Evolutionary conservation across 2,888 invertebrate species (phyloP).

Genomic region (Drosophila algonquin): DNA sequence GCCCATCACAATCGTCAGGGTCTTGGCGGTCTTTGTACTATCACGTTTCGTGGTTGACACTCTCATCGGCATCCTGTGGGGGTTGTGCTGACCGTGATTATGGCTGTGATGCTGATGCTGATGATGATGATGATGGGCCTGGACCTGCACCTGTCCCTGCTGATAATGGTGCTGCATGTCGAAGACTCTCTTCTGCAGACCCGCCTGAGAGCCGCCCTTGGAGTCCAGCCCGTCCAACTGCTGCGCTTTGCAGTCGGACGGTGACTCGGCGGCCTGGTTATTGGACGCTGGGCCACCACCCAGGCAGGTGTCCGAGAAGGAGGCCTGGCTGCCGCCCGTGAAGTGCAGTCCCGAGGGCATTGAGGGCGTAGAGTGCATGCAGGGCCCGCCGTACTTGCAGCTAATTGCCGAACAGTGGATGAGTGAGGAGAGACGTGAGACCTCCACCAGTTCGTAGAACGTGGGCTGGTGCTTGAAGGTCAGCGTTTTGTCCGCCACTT

Average conservation of each 20-base stretch:
- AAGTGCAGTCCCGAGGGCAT: conserved; percentile 64
- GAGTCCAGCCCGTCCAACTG: neutral
- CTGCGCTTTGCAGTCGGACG: conserved; percentile 21
- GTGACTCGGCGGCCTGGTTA: conserved; percentile 24
- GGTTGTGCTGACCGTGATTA: conserved; percentile 52
- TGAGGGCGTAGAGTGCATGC: conserved; percentile 50
- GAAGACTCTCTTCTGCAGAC: conserved; percentile 6
- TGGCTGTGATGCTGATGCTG: conserved; percentile 34
- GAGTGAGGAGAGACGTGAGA: conserved; percentile 78
- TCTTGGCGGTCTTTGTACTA: conserved; percentile 92
- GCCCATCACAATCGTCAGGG: conserved; percentile 93
- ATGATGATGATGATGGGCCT: conserved; percentile 33
- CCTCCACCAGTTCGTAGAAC: conserved; percentile 82
- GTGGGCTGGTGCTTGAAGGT: conserved; percentile 75
- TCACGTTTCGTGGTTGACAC: conserved; percentile 90
- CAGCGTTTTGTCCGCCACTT: conserved; percentile 52
- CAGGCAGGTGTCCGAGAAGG: conserved; percentile 77
- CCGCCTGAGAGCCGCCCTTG: neutral
- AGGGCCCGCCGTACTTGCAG: conserved; percentile 71
- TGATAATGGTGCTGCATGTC: conserved; percentile 40
- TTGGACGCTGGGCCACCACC: conserved; percentile 8
- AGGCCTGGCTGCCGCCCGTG: conserved; percentile 74
- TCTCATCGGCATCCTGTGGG: conserved; percentile 83
- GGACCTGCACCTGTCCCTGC: conserved; percentile 1
- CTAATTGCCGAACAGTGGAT: conserved; percentile 78